These are phyloP conservation scores for Mesoclemmys tuberculata DNA, from an alignment of 2,113 vertebrate species.

Conservation along the genomic window DNA sequence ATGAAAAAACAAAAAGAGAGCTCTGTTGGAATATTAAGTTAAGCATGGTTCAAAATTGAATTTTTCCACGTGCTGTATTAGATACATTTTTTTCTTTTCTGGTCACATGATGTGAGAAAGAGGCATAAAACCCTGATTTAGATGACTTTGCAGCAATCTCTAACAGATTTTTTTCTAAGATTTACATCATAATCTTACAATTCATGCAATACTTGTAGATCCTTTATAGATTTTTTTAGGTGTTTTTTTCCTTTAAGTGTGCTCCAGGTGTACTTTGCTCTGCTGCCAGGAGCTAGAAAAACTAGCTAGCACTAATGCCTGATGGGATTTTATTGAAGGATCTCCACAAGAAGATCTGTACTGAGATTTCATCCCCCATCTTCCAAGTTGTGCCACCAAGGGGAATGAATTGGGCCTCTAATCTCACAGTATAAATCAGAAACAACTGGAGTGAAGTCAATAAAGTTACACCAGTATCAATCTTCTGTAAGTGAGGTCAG, in stretches of 20 bases:
- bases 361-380: not conserved
- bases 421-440: not conserved
- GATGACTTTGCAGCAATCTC: not conserved
- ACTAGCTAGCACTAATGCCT: not conserved
- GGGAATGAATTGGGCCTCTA: accelerated
- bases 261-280: not conserved
- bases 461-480: not conserved
- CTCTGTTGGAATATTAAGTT: not conserved
- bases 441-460: not conserved
- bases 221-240: not conserved
- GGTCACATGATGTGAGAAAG: not conserved
- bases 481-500: not conserved
- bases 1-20: not conserved
- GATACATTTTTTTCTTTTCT: not conserved
- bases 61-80: not conserved
- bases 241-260: not conserved
- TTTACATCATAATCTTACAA: not conserved
- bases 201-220: not conserved
- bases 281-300: not conserved
- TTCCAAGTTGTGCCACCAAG: not conserved
- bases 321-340: not conserved
- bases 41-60: not conserved
- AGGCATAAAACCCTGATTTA: not conserved
- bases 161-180: not conserved
- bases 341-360: accelerated